Conservation (phyloP, 2,888 invertebrate genomes). For the Autographa gamma region DNA sequence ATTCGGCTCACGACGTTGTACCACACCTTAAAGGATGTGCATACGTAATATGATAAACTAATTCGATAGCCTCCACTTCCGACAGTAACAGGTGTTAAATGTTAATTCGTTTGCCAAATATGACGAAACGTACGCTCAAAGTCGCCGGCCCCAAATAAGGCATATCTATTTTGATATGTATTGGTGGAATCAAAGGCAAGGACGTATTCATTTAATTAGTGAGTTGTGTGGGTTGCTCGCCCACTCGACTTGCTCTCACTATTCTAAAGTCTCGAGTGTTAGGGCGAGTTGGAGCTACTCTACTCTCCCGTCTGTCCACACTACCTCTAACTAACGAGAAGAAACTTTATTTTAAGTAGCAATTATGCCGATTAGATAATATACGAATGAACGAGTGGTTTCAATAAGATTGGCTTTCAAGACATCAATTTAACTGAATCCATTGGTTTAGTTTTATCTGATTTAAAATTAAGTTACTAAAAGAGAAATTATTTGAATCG, state of each 20-base stretch:
- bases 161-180: conserved; percentile 29
- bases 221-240: conserved; percentile 9
- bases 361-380: background rate
- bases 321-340: background rate
- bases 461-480: background rate
- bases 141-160: conserved; percentile 33
- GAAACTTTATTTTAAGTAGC: background rate
- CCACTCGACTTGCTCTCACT: background rate
- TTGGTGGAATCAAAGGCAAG: conserved; percentile 35
- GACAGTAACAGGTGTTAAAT: conserved; percentile 50
- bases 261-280: background rate
- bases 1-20: conserved; percentile 31
- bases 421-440: background rate
- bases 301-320: background rate
- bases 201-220: conserved; percentile 36
- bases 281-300: background rate
- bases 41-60: conserved; percentile 31
- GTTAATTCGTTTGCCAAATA: conserved; percentile 45
- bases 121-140: conserved; percentile 21
- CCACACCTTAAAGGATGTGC: conserved; percentile 28
- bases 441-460: background rate
- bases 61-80: conserved; percentile 46
- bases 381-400: background rate
- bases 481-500: background rate
- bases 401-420: background rate